A percentile compares a stretch with the other conserved stretches of the same genome.
Conservation (phyloP, 2,113 vertebrate species). For the Coturnix japonica region DNA sequence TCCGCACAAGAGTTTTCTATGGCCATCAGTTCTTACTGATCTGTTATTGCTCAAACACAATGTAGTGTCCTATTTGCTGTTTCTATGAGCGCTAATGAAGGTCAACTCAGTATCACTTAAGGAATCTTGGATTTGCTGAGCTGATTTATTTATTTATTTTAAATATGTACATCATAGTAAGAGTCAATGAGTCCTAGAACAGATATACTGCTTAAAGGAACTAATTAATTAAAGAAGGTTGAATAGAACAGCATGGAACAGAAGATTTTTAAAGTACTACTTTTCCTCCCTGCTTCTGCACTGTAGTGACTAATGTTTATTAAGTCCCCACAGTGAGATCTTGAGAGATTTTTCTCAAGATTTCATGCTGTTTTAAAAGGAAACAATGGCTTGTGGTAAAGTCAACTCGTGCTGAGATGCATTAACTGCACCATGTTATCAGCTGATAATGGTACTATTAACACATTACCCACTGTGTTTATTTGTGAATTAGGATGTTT, state of each 20-base stretch:
- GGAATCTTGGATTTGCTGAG: not conserved
- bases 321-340: slow-evolving; percentile 73
- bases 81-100: not conserved
- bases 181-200: not conserved
- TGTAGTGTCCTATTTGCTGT: not conserved
- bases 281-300: slow-evolving; percentile 54
- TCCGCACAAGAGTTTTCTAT: not conserved
- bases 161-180: not conserved
- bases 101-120: not conserved
- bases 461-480: slow-evolving; percentile 77
- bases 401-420: slow-evolving; percentile 79
- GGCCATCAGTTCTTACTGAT: not conserved
- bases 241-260: slow-evolving; percentile 70
- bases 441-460: slow-evolving; percentile 78
- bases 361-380: slow-evolving; percentile 75
- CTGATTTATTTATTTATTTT: not conserved
- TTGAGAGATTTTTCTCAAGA: slow-evolving; percentile 74
- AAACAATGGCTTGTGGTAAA: slow-evolving; percentile 80
- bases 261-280: slow-evolving; percentile 70
- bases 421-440: slow-evolving; percentile 79
- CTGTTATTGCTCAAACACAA: not conserved
- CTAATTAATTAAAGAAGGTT: slow-evolving; percentile 74
- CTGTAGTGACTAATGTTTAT: slow-evolving; percentile 76
- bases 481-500: slow-evolving; percentile 77
- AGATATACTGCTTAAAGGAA: slow-evolving; percentile 36